Conservation (phyloP, 2,888 invertebrate genomes). For the Scaptomyza parva region DNA sequence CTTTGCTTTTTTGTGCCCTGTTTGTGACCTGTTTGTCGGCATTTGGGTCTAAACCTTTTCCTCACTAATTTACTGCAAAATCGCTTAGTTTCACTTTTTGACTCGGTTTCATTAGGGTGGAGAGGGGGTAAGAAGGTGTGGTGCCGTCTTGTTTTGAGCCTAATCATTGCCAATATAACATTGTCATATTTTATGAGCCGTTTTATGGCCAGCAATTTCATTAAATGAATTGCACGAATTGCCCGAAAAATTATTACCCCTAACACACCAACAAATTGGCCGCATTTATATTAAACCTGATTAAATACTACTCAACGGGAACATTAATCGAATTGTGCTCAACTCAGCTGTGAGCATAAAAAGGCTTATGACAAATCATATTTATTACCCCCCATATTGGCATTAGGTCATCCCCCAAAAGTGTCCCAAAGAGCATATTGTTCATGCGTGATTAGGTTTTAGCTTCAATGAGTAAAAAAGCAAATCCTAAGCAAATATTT, state of each 20-base stretch:
- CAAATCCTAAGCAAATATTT: neutral
- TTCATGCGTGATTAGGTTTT: neutral
- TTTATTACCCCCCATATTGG: conserved; percentile 5
- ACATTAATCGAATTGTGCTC: conserved; percentile 17
- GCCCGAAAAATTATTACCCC: conserved; percentile 33
- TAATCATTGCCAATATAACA: conserved; percentile 39
- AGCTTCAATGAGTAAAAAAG: neutral
- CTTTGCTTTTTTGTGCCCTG: conserved; percentile 54
- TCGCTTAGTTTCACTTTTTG: conserved; percentile 73
- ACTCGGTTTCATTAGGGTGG: conserved; percentile 17
- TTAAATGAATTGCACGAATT: conserved; percentile 51
- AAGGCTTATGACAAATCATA: neutral
- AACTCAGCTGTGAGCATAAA: conserved; percentile 5
- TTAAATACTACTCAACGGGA: conserved; percentile 21
- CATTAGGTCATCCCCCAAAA: neutral
- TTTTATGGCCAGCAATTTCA: conserved; percentile 57
- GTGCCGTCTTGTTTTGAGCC: conserved; percentile 14
- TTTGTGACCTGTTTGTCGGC: conserved; percentile 33
- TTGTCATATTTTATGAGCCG: conserved; percentile 55
- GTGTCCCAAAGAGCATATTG: neutral
- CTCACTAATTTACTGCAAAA: conserved; percentile 36
- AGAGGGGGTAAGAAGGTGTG: neutral
- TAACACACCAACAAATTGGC: conserved; percentile 30
- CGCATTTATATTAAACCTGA: conserved; percentile 23
- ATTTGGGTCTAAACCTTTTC: conserved; percentile 4